Base-by-base conservation (phyloP, 1,140 invertebrate genomes). In the Batillaria attramentaria region DNA sequence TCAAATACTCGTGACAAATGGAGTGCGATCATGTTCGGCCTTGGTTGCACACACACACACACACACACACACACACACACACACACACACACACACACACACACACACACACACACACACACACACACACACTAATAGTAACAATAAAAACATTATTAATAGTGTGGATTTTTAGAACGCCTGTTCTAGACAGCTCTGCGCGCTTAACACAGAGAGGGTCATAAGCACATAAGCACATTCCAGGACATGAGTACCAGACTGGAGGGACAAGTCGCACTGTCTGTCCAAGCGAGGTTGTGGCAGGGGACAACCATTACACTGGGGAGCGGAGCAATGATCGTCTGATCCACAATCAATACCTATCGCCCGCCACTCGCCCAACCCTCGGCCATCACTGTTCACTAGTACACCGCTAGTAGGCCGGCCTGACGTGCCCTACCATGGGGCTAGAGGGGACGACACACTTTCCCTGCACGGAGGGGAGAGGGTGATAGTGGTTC, bases 71-170 rank as follows among this genome's bases (percentile, higher is more conserved):
- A 60, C 57, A 60, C 57, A 60, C 57, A 60, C 57, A 60, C 57
- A 60, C 46, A 24, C 46, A 50, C 46, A 50, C 10, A 50, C 46
- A 50, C 46, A 24, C 57, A 60, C 57, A 60, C 57, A 60, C 57
- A 60, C 57, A 60, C 57, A 60, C 57, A 60, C 57, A 60, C 57
- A 60, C 57, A 60, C 57, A 60, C 57, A 60, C 57, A 60, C 57
- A 60, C 57, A 60, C 57, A 60, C 8, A n/a, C 57, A 60, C 24
- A 0, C 24, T n/a, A n/a, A 62, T 62, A n/a, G 24, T 50, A 24
- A 50, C 46, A 50, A 10, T 13, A 24, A 50, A 50, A 50, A 50
- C 10, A 50, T 50, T 50, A 24, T 13, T 24, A 13, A 50, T 24
- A 50, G 46, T 10, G 24, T 13, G 10, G 24, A 50, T 24, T 13